Evolutionary conservation across 2,888 invertebrate species (phyloP).

Genomic region (Tipula confusa): DNA sequence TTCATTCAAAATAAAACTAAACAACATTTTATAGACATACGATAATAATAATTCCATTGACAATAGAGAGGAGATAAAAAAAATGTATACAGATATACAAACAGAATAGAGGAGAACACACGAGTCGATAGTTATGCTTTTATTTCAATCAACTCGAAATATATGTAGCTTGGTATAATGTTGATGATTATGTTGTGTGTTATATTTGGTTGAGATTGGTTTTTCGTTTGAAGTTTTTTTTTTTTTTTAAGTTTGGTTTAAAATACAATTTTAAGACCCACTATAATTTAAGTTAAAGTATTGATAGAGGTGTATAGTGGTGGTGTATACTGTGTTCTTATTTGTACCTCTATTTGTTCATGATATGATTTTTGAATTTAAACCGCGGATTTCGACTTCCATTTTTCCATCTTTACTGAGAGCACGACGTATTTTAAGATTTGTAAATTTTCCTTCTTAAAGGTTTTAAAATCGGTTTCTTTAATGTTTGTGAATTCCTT

Average conservation of each 20-base stretch:
- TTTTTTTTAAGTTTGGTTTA: too few species aligned
- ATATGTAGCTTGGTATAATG: neutral
- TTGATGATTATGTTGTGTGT: neutral
- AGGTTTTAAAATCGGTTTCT: too few species aligned
- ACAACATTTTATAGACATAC: neutral
- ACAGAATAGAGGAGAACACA: neutral
- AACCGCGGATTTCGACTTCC: too few species aligned
- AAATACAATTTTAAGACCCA: neutral
- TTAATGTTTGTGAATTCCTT: too few species aligned
- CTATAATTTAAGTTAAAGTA: neutral
- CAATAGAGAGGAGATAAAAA: neutral
- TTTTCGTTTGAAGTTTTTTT: slow-evolving; percentile 4
- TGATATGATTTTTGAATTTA: too few species aligned
- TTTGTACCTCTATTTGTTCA: too few species aligned
- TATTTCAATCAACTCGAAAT: neutral
- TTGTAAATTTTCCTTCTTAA: too few species aligned
- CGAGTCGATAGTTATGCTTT: neutral
- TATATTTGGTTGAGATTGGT: slow-evolving; percentile 3
- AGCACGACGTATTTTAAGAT: too few species aligned
- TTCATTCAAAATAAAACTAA: neutral
- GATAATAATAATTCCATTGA: slow-evolving; percentile 12
- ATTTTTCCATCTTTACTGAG: too few species aligned
- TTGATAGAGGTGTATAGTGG: neutral
- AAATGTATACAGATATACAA: neutral
- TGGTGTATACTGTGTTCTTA: neutral